These are phyloP conservation scores for Pseudomyrmex dendroicus DNA, from an alignment of 1,140 invertebrate genomes.

Conservation along the genomic window DNA sequence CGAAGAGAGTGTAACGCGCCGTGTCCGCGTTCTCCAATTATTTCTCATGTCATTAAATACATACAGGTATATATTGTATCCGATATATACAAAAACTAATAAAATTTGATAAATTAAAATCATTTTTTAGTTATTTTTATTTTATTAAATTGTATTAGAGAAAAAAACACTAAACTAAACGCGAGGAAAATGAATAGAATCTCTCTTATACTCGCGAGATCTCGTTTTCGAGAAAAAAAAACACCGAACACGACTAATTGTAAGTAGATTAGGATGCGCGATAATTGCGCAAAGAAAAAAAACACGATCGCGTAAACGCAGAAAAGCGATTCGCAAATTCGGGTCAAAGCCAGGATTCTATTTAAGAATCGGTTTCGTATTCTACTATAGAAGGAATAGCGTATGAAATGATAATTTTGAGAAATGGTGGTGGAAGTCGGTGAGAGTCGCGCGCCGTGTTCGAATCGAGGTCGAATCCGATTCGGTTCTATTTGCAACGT, in stretches of 20 bases:
- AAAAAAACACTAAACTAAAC: no score
- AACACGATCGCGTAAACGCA: not conserved
- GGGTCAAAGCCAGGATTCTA: slow-evolving; percentile 47
- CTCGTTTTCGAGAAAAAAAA: no score
- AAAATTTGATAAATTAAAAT: no score
- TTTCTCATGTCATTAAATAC: not conserved
- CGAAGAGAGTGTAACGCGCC: not conserved
- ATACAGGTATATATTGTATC: no score
- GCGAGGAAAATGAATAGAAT: no score
- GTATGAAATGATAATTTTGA: slow-evolving; percentile 44
- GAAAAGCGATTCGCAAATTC: slow-evolving; percentile 5
- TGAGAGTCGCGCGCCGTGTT: not conserved
- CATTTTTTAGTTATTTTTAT: no score
- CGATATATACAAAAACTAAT: no score
- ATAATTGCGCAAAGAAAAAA: not conserved
- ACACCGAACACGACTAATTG: no score
- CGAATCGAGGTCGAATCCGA: slow-evolving; percentile 35
- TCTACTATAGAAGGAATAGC: slow-evolving; percentile 7
- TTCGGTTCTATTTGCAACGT: slow-evolving; percentile 32
- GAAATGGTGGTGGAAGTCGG: not conserved
- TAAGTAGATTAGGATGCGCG: not conserved
- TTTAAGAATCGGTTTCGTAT: slow-evolving; percentile 19
- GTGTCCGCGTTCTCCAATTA: slow-evolving; percentile 20
- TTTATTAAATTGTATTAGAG: no score
- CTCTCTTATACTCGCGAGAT: no score